Percentiles rank a stretch among this genome's conserved stretches.
phyloP scores from a whole-genome alignment of 2,888 invertebrate species.

The Apodemia zela region DNA sequence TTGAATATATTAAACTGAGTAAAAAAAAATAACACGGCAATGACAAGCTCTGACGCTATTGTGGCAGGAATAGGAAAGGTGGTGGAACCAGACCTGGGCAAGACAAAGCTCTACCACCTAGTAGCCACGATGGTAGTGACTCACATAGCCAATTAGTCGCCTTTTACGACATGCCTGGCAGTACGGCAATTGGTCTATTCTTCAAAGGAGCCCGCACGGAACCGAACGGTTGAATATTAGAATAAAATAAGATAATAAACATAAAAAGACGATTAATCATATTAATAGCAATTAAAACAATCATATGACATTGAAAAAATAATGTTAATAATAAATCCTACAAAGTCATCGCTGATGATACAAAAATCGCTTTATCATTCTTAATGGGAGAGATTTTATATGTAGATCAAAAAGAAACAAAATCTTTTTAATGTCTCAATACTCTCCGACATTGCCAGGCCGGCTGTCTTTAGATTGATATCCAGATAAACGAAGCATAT shows the following conservation, averaged over 20 bases:
- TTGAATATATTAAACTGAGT: no score
- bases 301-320: neutral
- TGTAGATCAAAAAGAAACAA: conserved; percentile 35
- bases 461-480: conserved; percentile 63
- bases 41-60: no score
- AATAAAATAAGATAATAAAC: neutral
- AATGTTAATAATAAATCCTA: neutral
- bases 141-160: no score
- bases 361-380: conserved; percentile 15
- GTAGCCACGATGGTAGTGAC: no score
- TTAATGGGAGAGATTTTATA: conserved; percentile 23
- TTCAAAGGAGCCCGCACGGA: no score
- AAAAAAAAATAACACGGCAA: no score
- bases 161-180: no score
- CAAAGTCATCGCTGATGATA: conserved; percentile 1
- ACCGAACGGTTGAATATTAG: no score
- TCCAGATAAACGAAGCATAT: conserved; percentile 58
- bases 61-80: no score
- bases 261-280: neutral
- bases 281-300: neutral
- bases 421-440: conserved; percentile 53
- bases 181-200: no score
- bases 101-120: no score
- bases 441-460: conserved; percentile 49
- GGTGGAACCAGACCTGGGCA: no score